phyloP scores from a whole-genome alignment of 2,797 vertebrate species.

The Graptemys geographica region DNA sequence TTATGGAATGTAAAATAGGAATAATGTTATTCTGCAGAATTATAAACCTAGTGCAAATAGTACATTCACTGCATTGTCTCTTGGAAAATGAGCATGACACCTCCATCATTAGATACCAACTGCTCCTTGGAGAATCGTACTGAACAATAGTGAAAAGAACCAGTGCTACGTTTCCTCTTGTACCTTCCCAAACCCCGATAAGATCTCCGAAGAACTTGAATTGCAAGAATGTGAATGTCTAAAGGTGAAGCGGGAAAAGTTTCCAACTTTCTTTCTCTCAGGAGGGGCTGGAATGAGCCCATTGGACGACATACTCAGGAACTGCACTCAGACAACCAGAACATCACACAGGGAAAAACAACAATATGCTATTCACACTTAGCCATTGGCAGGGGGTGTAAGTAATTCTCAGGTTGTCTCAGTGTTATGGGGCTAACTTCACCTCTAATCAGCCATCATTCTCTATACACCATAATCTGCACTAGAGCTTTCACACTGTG shows the following conservation, averaged over 20 bases:
- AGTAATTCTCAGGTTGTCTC: neutral
- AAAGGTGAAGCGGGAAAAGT: neutral
- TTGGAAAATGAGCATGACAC: neutral
- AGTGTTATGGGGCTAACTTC: neutral
- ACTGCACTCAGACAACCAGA: neutral
- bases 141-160: neutral
- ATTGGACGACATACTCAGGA: neutral
- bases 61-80: fast-evolving
- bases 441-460: neutral
- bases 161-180: neutral
- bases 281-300: neutral
- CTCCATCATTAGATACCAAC: neutral
- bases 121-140: neutral
- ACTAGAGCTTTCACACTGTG: neutral
- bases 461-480: neutral
- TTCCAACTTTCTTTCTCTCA: neutral
- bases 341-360: neutral
- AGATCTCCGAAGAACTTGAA: neutral
- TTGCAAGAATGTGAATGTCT: neutral
- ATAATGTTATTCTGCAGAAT: too few relatives aligned
- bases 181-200: neutral
- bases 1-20: neutral
- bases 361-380: neutral
- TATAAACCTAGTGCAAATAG: neutral
- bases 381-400: neutral